Evolutionary conservation across 2,797 vertebrate species (phyloP), one percentile per base, ranked within the genome.

Genomic region (Oryzias dopingdopingensis): DNA sequence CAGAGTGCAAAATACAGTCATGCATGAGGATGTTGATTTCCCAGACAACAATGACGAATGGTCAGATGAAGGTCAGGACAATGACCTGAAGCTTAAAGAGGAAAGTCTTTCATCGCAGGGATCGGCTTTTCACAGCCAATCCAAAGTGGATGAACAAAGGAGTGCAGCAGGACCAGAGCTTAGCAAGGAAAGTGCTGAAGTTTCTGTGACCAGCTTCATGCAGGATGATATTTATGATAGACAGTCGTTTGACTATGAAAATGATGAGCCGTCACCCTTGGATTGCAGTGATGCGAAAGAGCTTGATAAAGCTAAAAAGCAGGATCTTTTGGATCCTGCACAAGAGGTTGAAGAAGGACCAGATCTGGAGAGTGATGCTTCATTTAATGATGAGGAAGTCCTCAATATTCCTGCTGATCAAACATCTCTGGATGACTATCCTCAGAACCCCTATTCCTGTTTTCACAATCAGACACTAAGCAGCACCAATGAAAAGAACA

Each of bases 211-310:
- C 6, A 76, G 54, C 63, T 80, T 83, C 52, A 81, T 88, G 72
- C 81, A 77, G 52, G 86, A 83, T 58, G 84, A 89, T 15, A 62
- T 85, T 12, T 83, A 82, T 48, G 84, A 84, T 60, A 66, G 85
- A 53, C 81, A 86, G 1, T 87, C 84, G 2, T 86, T 86, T 79
- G 87, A 90, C 47, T 87, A 86, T 64, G 78, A 84, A 26, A 70
- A 76, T 46, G 84, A 90, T 44, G 41, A 57, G 5, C 32, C 63
- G 3, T 72, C 72, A 56, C 42, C 71, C 18, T 51, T 81, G 26
- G 79, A 85, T 20, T 80, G 85, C 29, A 60, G 53, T 29, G 60
- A 77, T 4, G 56, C 78, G 17, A 79, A 59, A 37, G 46, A 66
- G 16, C 51, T 70, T 2, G 78, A 63, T 16, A 71, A 63, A 68